Evolutionary conservation across 2,113 vertebrate genomes (phyloP).

Genomic region (Orthonyx spaldingii): DNA sequence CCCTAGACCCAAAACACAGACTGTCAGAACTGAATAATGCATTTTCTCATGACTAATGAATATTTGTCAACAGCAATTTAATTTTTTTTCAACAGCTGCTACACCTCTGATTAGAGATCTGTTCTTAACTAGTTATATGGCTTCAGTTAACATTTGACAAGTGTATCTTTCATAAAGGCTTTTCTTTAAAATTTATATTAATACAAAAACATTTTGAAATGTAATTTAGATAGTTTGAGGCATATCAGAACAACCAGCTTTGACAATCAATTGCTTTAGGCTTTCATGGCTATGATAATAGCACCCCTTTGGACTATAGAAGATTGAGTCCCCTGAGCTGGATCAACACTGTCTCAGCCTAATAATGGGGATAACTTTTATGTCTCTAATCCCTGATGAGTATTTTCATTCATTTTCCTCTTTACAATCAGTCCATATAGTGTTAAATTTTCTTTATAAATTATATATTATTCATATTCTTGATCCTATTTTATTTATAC

Average conservation of each 20-base stretch:
- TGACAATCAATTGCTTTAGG: neutral
- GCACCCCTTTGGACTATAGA: neutral
- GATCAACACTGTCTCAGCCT: neutral
- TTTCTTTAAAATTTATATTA: neutral
- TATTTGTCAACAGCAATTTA: neutral
- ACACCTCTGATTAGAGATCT: neutral
- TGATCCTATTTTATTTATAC: neutral
- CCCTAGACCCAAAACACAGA: neutral
- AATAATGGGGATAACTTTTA: neutral
- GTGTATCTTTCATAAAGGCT: neutral
- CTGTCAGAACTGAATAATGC: neutral
- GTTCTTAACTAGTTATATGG: neutral
- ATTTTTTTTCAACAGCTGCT: neutral
- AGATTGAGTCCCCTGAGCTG: neutral
- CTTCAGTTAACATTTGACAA: neutral
- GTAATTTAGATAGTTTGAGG: neutral
- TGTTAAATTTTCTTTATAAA: neutral
- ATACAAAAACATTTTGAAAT: neutral
- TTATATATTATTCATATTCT: neutral
- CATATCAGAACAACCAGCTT: neutral
- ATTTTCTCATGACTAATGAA: neutral
- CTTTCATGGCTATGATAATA: neutral
- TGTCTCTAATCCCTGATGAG: neutral
- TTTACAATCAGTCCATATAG: neutral
- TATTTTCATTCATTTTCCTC: neutral